Conservation (phyloP, 2,888 invertebrate species). For the Apoda limacodes region DNA sequence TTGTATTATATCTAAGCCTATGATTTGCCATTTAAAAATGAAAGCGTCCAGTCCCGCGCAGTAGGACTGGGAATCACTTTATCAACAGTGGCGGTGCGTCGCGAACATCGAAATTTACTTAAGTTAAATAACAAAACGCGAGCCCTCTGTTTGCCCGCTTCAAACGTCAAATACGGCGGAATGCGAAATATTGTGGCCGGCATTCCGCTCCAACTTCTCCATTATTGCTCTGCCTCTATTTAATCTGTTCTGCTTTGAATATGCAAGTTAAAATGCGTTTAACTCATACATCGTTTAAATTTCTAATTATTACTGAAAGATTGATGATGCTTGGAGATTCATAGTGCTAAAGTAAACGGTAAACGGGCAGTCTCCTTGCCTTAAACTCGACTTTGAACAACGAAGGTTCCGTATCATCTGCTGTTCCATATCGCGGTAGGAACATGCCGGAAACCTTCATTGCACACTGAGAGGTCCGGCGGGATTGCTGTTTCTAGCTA, state of each 20-base stretch:
- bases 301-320: conserved; percentile 18
- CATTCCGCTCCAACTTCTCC: conserved; percentile 27
- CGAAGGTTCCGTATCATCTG: no score
- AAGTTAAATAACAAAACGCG: conserved; percentile 65
- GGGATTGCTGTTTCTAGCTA: no score
- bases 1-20: no score
- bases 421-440: no score
- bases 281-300: conserved; percentile 14
- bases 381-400: no score
- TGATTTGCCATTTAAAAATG: conserved; percentile 31
- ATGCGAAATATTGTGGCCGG: conserved; percentile 33
- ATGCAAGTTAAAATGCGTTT: conserved; percentile 41
- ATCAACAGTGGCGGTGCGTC: conserved; percentile 44
- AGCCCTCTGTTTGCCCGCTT: conserved; percentile 58
- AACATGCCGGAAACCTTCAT: no score
- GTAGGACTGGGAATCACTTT: conserved; percentile 33
- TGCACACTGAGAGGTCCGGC: no score
- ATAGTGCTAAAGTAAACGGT: no score
- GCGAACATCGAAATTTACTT: conserved; percentile 69
- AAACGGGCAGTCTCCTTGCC: no score
- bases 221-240: conserved; percentile 40
- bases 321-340: no score
- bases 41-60: conserved; percentile 28
- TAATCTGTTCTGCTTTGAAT: conserved; percentile 44
- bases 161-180: conserved; percentile 49